These are phyloP conservation scores for Myripristis jacobus DNA, from an alignment of 2,797 vertebrate species.

Conservation along the genomic window DNA sequence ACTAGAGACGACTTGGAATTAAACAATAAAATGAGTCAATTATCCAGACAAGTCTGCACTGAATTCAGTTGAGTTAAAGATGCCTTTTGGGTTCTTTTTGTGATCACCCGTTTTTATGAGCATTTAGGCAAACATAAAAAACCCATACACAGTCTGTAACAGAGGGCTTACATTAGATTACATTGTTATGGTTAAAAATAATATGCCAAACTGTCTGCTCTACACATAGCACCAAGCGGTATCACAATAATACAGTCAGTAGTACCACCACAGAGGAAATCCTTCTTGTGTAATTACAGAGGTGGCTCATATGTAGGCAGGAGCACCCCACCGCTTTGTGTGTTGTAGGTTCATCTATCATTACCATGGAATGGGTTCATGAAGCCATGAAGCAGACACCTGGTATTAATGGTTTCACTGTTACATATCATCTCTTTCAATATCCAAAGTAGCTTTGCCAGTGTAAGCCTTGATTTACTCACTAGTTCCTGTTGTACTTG, in stretches of 20 bases:
- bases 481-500: too few relatives aligned
- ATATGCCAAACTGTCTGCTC: conserved; percentile 21
- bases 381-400: neutral
- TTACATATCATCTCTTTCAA: too few relatives aligned
- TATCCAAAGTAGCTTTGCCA: too few relatives aligned
- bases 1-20: conserved; percentile 1
- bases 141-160: conserved; percentile 43
- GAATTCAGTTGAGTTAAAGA: neutral
- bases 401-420: too few relatives aligned
- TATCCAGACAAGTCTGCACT: conserved; percentile 3
- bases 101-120: conserved; percentile 16
- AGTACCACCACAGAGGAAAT: neutral
- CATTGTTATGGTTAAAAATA: conserved; percentile 38
- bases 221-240: conserved; percentile 30
- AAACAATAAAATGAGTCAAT: neutral
- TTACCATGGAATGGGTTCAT: neutral
- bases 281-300: conserved; percentile 34
- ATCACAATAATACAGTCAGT: conserved; percentile 10
- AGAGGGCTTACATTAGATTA: conserved; percentile 35
- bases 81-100: neutral
- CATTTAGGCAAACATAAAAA: conserved; percentile 45
- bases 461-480: too few relatives aligned
- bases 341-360: neutral
- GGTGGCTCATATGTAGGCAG: conserved; percentile 35
- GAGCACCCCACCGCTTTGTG: neutral